Evolutionary conservation across 2,888 invertebrate species (phyloP), one percentile per base, ranked within the genome.

Genomic region (Eristalis tenax): DNA sequence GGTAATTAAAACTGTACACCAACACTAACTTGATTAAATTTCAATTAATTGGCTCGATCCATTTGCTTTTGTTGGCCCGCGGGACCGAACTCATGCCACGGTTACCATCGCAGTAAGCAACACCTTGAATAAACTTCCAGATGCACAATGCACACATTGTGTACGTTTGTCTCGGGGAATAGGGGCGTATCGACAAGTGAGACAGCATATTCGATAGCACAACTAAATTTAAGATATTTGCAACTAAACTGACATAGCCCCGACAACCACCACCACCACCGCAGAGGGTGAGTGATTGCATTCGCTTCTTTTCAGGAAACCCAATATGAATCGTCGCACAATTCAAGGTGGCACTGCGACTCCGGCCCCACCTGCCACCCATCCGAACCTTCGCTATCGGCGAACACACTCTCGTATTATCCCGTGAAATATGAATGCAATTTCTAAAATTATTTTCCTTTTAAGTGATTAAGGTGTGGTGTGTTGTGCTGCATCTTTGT

Each of bases 381-480:
- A 4, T 13, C 57, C 11, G 8, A 59, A 10, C 6, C 43, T 22
- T 38, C 66, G 73, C 57, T 56, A 26, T 32, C 32, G 18, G 26
- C 64, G 64, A 22, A 23, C 32, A 71, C 75, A 61, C 76, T 65
- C 76, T 76, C 82, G 75, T 82, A 82, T 76, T 82, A 82, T 82
- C 82, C 82, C 85, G 90, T 92, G 91, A 92, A 90, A 91, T 91
- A 91, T 92, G 92, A 92, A 91, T 91, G 92, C 91, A 92, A 92
- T 92, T 92, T 92, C 89, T 90, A 90, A 92, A 92, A 91, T 92
- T 92, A 92, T 92, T 92, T 92, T 91, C 91, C 92, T 92, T 92
- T 92, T 93, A 92, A 93, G 92, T 93, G 92, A 93, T 92, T 93
- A 92, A 92, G 92, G 92, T 92, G 92, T 92, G 92, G 93, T 90